These are phyloP conservation scores for Chymomyza caudatula DNA, from an alignment of 2,888 invertebrate species.

Conservation along the genomic window DNA sequence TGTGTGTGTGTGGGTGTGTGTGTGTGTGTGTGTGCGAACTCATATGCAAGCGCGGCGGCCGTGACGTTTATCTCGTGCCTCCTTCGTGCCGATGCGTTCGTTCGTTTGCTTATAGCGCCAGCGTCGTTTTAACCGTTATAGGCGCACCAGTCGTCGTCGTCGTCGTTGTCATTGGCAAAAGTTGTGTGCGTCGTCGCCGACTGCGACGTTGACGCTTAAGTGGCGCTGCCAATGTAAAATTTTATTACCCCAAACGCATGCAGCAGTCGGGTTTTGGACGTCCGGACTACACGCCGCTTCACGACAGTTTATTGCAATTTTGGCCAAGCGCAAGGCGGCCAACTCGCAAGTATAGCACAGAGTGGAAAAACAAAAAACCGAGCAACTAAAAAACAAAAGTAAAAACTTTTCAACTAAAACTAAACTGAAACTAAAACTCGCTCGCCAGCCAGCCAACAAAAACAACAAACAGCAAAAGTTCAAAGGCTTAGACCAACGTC, in stretches of 20 bases:
- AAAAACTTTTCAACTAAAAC: slow-evolving; percentile 8
- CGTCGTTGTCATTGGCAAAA: slow-evolving; percentile 10
- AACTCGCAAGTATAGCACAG: too few relatives aligned
- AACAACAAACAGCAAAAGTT: slow-evolving; percentile 15
- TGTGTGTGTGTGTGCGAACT: too few relatives aligned
- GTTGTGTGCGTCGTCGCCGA: slow-evolving; percentile 31
- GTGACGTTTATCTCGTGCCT: too few relatives aligned
- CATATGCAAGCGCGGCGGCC: not conserved
- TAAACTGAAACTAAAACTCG: not conserved
- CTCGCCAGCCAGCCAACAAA: not conserved
- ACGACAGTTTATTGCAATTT: slow-evolving; percentile 55
- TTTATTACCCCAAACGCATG: slow-evolving; percentile 73
- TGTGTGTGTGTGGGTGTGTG: too few relatives aligned
- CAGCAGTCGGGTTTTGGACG: slow-evolving; percentile 72
- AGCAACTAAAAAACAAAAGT: slow-evolving; percentile 7
- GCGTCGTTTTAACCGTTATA: not conserved
- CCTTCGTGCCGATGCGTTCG: slow-evolving; percentile 32
- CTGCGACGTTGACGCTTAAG: slow-evolving; percentile 36
- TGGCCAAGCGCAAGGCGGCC: slow-evolving; percentile 20
- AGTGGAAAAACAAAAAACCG: slow-evolving; percentile 4
- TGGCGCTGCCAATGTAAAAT: slow-evolving; percentile 61
- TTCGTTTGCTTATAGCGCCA: too few relatives aligned
- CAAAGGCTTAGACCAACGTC: not conserved
- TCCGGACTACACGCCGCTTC: slow-evolving; percentile 69
- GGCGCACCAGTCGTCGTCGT: slow-evolving; percentile 14